These are phyloP conservation scores for Mylabris phalerata DNA, from an alignment of 1,140 invertebrate genomes.

Conservation along the genomic window DNA sequence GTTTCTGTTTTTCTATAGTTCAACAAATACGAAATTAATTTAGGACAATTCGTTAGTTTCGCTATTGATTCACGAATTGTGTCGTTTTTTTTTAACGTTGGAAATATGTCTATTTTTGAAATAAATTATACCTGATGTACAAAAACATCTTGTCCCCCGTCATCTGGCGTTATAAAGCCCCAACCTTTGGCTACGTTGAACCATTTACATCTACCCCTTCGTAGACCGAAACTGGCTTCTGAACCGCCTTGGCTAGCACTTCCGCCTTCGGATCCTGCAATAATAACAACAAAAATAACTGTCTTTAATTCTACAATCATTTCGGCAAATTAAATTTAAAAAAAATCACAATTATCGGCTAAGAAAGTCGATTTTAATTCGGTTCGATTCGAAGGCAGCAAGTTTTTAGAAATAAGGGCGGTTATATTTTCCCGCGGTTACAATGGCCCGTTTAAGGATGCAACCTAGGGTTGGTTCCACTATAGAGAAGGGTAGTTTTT, in stretches of 20 bases:
- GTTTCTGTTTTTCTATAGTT: background rate
- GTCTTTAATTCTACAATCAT: background rate
- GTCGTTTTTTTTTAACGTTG: background rate
- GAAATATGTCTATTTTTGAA: background rate
- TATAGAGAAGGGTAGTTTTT: constrained; percentile 19
- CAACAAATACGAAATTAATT: background rate
- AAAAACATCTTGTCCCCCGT: constrained; percentile 82
- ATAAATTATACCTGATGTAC: constrained; percentile 71
- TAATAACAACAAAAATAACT: constrained; percentile 1
- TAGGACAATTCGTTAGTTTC: background rate
- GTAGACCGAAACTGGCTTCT: constrained; percentile 41
- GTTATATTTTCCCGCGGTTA: constrained; percentile 29
- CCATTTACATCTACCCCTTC: constrained; percentile 82
- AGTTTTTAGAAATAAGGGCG: constrained; percentile 7
- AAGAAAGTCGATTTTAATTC: no score
- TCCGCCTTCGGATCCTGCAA: constrained; percentile 37
- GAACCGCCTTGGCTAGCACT: constrained; percentile 35
- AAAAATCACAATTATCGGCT: background rate
- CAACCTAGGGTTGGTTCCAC: constrained; percentile 22
- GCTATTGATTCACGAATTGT: no score
- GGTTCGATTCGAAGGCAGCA: background rate
- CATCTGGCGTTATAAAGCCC: constrained; percentile 85
- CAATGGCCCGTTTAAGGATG: constrained; percentile 32
- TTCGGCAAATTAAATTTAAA: background rate
- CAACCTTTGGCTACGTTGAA: constrained; percentile 90